Conservation (phyloP, 2,797 vertebrate genomes). For the Diplodus puntazzo region DNA sequence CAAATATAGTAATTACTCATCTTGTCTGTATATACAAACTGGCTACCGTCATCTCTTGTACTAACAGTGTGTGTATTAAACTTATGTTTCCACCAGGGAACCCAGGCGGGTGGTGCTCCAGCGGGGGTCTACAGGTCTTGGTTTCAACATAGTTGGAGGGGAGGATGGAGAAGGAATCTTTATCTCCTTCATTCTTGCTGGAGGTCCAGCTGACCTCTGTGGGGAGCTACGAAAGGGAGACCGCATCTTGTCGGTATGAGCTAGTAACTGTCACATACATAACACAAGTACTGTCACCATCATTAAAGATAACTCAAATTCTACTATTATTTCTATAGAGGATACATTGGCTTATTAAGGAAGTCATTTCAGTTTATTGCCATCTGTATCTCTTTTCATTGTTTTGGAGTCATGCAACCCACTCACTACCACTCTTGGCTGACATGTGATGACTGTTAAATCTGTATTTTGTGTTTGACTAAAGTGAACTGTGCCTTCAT, state of each 20-base stretch:
- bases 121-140: constrained; percentile 95
- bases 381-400: neutral
- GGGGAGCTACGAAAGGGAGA: constrained; percentile 97
- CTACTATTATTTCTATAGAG: neutral
- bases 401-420: neutral
- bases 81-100: constrained; percentile 80
- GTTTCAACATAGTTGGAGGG: constrained; percentile 98
- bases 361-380: neutral
- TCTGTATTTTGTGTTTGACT: neutral
- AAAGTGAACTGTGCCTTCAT: constrained; percentile 55
- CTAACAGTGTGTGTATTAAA: constrained; percentile 1
- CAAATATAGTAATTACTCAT: too few relatives aligned
- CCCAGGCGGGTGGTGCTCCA: constrained; percentile 96
- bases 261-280: neutral
- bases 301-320: neutral
- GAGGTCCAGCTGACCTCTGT: constrained; percentile 96
- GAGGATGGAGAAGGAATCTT: constrained; percentile 99
- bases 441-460: neutral
- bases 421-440: neutral
- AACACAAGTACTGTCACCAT: neutral
- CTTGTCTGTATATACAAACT: too few relatives aligned
- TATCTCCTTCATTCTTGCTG: constrained; percentile 97
- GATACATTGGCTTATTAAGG: neutral
- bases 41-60: neutral
- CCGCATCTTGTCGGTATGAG: constrained; percentile 94